phyloP scores from a whole-genome alignment of 2,113 vertebrate genomes.

The Isurus oxyrinchus region DNA sequence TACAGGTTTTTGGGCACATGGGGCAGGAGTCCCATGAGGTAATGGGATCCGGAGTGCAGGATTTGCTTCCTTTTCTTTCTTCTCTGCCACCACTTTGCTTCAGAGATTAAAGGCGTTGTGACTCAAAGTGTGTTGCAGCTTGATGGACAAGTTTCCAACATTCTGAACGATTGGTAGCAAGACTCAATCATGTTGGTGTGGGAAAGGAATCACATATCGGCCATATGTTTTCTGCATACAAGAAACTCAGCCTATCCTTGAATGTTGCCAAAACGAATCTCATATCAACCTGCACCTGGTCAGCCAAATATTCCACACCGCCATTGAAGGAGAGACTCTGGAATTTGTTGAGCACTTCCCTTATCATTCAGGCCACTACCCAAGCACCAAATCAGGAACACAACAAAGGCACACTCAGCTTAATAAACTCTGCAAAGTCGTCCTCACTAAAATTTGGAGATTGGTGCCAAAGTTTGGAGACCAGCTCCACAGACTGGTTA shows the following conservation, averaged over 20 bases:
- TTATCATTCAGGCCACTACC: not conserved
- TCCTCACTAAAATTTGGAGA: not conserved
- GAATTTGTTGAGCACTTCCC: too few relatives aligned
- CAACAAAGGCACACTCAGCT: not conserved
- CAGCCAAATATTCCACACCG: too few relatives aligned
- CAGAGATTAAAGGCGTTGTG: not conserved
- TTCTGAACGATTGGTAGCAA: not conserved
- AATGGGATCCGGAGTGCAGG: not conserved
- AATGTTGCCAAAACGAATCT: too few relatives aligned
- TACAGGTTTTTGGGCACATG: not conserved
- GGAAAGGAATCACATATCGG: too few relatives aligned
- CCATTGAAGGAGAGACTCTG: too few relatives aligned
- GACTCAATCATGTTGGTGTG: too few relatives aligned
- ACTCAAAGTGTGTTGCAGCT: not conserved
- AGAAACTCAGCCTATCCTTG: too few relatives aligned
- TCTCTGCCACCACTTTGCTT: not conserved
- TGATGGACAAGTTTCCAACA: not conserved
- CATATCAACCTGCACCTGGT: too few relatives aligned
- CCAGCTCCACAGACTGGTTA: not conserved
- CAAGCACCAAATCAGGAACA: not conserved
- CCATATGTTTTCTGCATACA: too few relatives aligned
- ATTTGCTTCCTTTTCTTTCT: not conserved
- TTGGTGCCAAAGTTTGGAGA: not conserved
- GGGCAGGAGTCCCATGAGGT: not conserved
- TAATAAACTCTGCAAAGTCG: not conserved